These are phyloP conservation scores for Tinamus guttatus DNA, from an alignment of 2,113 vertebrate species.

Conservation along the genomic window DNA sequence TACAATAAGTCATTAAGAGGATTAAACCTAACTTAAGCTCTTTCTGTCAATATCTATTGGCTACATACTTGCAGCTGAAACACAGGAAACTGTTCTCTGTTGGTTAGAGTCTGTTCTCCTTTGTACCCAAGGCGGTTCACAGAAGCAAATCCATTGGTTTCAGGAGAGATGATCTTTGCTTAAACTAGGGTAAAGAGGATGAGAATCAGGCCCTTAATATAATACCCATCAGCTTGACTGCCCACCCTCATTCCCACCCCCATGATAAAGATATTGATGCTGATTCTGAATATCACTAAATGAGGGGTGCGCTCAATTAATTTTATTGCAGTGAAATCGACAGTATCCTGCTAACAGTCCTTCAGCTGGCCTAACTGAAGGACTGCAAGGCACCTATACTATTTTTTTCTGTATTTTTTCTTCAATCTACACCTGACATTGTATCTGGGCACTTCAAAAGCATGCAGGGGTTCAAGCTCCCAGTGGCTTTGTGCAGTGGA, in stretches of 20 bases:
- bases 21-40: neutral
- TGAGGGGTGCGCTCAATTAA: neutral
- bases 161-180: neutral
- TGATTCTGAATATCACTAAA: neutral
- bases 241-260: neutral
- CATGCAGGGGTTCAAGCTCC: neutral
- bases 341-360: neutral
- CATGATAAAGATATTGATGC: neutral
- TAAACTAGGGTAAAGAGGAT: neutral
- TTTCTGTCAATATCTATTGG: neutral
- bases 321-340: neutral
- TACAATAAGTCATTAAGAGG: slow-evolving; percentile 20
- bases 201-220: neutral
- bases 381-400: neutral
- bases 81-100: neutral
- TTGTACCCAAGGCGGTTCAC: neutral
- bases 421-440: neutral
- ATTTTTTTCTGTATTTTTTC: neutral
- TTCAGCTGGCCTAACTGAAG: neutral
- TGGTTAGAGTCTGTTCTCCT: neutral
- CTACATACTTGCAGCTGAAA: neutral
- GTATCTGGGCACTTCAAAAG: neutral
- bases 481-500: neutral
- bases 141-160: neutral
- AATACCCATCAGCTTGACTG: neutral